These are phyloP conservation scores for Scaeva pyrastri DNA, from an alignment of 2,888 invertebrate species.

Conservation along the genomic window DNA sequence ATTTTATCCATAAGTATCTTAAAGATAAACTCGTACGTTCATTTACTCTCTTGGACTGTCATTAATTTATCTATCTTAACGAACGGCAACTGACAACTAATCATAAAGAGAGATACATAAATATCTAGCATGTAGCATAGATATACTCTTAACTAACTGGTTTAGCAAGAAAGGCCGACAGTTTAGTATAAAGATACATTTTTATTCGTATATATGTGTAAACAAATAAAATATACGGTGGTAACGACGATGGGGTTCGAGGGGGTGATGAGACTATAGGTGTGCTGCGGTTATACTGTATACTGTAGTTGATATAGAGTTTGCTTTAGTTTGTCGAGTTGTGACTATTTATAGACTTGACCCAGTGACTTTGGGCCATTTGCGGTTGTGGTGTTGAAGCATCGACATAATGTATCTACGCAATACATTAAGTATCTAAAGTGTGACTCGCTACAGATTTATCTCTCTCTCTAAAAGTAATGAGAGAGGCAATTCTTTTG, in stretches of 20 bases:
- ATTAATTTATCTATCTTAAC: conserved; percentile 51
- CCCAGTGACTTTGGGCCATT: conserved; percentile 70
- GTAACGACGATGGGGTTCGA: too few relatives aligned
- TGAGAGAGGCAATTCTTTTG: conserved; percentile 22
- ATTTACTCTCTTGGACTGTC: conserved; percentile 4
- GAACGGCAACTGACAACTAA: conserved; percentile 38
- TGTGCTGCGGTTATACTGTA: too few relatives aligned
- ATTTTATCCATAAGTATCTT: conserved; percentile 1
- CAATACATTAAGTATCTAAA: background rate
- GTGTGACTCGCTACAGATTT: background rate
- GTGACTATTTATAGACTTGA: conserved; percentile 72
- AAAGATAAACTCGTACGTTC: background rate
- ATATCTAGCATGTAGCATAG: background rate
- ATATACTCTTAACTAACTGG: too few relatives aligned
- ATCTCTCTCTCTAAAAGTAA: background rate
- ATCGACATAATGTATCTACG: background rate
- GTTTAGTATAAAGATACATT: background rate
- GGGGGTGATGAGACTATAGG: too few relatives aligned
- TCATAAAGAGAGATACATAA: background rate
- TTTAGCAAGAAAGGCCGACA: conserved; percentile 18
- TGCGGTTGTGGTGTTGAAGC: conserved; percentile 28
- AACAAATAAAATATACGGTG: conserved; percentile 1
- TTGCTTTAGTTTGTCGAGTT: conserved; percentile 43
- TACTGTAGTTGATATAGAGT: conserved; percentile 18
- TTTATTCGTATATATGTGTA: background rate